Conservation (phyloP, 2,113 vertebrate genomes). For the Columba janthina region DNA sequence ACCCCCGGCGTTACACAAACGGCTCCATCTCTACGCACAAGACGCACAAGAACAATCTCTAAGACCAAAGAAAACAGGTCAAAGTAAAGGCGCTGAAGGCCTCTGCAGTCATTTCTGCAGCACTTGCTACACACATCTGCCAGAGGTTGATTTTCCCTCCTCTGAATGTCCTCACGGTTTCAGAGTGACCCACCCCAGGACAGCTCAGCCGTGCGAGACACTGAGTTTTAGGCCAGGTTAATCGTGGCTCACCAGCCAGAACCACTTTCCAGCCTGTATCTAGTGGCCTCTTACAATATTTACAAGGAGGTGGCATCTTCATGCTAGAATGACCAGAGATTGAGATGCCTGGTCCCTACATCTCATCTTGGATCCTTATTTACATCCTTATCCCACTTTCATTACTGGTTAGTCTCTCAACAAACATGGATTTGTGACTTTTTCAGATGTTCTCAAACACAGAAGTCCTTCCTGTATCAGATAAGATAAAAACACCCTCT, state of each 20-base stretch:
- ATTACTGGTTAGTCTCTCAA: not conserved
- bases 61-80: not conserved
- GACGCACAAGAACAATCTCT: conserved; percentile 38
- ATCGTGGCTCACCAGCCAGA: not conserved
- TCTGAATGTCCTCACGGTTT: not conserved
- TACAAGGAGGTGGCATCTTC: conserved; percentile 16
- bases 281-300: not conserved
- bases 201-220: not conserved
- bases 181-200: not conserved
- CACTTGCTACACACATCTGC: not conserved
- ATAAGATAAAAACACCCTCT: not conserved
- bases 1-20: not conserved
- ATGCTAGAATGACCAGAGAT: not conserved
- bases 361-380: not conserved
- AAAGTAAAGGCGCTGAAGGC: not conserved
- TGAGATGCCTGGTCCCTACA: not conserved
- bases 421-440: not conserved
- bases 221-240: not conserved
- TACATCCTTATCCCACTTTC: not conserved
- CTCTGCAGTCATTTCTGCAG: not conserved
- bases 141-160: not conserved
- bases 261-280: not conserved
- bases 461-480: not conserved
- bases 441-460: not conserved
- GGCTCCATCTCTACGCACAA: conserved; percentile 51